A percentile compares a stretch with the other conserved stretches of the same genome.
phyloP scores from a whole-genome alignment of 2,888 invertebrate species.

The Axea sp. region DNA sequence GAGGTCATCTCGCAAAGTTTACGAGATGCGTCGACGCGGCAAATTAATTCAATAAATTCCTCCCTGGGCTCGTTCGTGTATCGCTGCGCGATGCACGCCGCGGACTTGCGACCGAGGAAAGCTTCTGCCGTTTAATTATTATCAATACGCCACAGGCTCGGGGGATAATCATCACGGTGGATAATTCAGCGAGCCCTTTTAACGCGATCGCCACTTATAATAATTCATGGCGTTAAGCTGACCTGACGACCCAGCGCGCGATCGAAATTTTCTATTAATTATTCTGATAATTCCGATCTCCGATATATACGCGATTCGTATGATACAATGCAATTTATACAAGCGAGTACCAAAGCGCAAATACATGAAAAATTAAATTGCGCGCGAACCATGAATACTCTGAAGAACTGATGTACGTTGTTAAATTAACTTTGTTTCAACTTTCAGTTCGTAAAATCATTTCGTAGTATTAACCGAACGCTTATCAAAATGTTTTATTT shows the following conservation, averaged over 20 bases:
- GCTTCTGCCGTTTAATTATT: slow-evolving; percentile 58
- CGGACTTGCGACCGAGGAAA: slow-evolving; percentile 35
- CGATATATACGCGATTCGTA: too few species aligned
- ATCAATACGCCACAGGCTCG: slow-evolving; percentile 30
- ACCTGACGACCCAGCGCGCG: slow-evolving; percentile 22
- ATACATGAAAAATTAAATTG: too few species aligned
- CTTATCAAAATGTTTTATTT: too few species aligned
- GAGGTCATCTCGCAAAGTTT: slow-evolving; percentile 78
- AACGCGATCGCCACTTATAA: slow-evolving; percentile 32
- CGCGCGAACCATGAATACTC: too few species aligned
- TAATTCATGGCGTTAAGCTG: slow-evolving; percentile 34
- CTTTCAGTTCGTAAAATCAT: too few species aligned
- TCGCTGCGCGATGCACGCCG: slow-evolving; percentile 42
- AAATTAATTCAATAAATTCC: slow-evolving; percentile 79
- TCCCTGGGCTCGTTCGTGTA: slow-evolving; percentile 67
- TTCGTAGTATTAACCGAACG: too few species aligned
- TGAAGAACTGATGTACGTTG: too few species aligned
- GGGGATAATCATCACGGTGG: slow-evolving; percentile 33
- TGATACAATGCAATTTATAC: too few species aligned
- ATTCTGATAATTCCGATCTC: too few species aligned
- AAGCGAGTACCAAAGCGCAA: too few species aligned
- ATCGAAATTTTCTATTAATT: too few species aligned
- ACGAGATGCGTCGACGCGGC: slow-evolving; percentile 78
- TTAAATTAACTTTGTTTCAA: too few species aligned
- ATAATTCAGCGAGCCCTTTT: slow-evolving; percentile 35